Conservation (phyloP, 2,888 invertebrate genomes). For the Horisme vitalbata region DNA sequence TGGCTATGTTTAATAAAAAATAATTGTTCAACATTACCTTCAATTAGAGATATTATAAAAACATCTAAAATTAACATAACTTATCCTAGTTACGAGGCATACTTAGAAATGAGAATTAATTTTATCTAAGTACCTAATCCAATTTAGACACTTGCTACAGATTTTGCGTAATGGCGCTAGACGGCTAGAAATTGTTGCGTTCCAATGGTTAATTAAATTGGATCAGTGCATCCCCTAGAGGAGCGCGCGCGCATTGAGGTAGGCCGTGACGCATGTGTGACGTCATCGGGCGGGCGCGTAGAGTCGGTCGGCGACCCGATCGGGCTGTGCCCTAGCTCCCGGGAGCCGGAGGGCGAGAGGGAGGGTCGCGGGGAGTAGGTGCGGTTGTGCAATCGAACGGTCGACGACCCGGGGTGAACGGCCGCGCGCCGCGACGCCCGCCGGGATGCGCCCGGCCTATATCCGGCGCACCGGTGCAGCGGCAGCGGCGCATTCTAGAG, state of each 20-base stretch:
- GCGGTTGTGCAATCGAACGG: slow-evolving; percentile 79
- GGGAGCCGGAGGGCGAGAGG: slow-evolving; percentile 54
- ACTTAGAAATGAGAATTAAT: too few species aligned
- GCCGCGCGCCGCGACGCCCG: slow-evolving; percentile 75
- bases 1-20: too few species aligned
- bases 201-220: slow-evolving; percentile 54
- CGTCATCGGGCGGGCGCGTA: slow-evolving; percentile 71
- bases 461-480: slow-evolving; percentile 82
- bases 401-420: slow-evolving; percentile 80
- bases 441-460: slow-evolving; percentile 83
- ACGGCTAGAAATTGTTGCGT: slow-evolving; percentile 12
- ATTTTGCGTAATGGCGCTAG: background rate
- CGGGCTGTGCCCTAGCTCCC: slow-evolving; percentile 67
- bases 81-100: too few species aligned
- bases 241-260: slow-evolving; percentile 83
- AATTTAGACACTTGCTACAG: background rate
- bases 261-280: slow-evolving; percentile 81
- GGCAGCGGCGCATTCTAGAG: slow-evolving; percentile 80
- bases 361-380: slow-evolving; percentile 45
- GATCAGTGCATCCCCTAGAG: slow-evolving; percentile 75
- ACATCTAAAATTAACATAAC: too few species aligned
- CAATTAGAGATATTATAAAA: too few species aligned
- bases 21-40: too few species aligned
- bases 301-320: slow-evolving; percentile 69
- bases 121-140: background rate